These are phyloP conservation scores for Oncorhynchus tshawytscha DNA, from an alignment of 2,113 vertebrate species.

Conservation along the genomic window DNA sequence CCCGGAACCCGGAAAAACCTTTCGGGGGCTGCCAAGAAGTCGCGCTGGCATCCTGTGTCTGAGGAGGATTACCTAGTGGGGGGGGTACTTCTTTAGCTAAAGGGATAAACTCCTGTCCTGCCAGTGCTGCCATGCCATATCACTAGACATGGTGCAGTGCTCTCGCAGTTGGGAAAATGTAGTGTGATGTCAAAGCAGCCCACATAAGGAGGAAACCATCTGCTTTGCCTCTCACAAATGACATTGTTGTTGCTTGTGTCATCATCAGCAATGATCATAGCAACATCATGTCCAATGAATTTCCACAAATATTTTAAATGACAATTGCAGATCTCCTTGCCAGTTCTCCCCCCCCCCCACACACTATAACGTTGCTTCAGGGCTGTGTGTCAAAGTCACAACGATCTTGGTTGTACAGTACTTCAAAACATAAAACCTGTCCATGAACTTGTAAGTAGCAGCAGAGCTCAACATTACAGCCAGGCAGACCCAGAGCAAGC, in stretches of 20 bases:
- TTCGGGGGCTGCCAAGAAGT: constrained; percentile 47
- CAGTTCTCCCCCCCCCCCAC: no score
- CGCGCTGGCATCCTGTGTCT: constrained; percentile 27
- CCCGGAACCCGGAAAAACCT: constrained; percentile 32
- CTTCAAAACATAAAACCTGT: no score
- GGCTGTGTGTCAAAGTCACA: no score
- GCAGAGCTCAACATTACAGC: background rate
- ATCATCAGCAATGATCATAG: no score
- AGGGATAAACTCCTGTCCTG: constrained; percentile 20
- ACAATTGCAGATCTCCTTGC: no score
- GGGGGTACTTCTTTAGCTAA: background rate
- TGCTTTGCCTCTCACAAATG: no score
- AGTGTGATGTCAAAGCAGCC: background rate
- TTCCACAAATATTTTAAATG: no score
- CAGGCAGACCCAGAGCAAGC: background rate
- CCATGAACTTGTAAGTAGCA: background rate
- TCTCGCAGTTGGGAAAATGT: constrained; percentile 6
- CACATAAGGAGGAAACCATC: background rate
- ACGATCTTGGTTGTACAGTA: no score
- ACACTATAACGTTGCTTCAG: no score
- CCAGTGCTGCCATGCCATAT: background rate
- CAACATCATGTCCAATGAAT: no score
- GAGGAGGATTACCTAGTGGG: constrained; percentile 19
- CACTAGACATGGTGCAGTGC: constrained; percentile 14
- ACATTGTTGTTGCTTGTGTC: no score